Base-by-base conservation (phyloP, 2,888 invertebrate genomes). In the Metallyticus violacea region DNA sequence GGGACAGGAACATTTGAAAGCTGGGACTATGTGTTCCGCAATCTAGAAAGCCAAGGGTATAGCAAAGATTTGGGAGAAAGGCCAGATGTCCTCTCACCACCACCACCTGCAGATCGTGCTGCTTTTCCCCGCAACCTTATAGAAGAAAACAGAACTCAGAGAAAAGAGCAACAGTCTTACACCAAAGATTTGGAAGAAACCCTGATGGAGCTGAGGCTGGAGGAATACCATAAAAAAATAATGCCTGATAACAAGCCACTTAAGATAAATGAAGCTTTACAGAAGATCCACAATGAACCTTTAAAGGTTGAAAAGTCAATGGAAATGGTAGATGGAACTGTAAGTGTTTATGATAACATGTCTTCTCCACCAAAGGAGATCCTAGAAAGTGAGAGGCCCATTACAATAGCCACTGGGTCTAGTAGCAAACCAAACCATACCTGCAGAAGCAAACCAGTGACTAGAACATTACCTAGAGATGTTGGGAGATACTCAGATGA, bases 21-120 rank as follows among this genome's bases (percentile, higher is more conserved):
- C 85, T 97, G 97, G 97, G 96, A 96, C 90, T 96, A 96, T 90
- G 96, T 97, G 0, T 97, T 95, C 90, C 94, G 95, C 89, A 95
- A 96, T 90, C 92, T 97, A 76, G 96, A 96, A 87, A 95, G 94
- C 89, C 95, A 96, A 89, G 95, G 96, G 0, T 96, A 96, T 89
- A 92, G 92, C 7, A 93, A 93, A 30, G 96, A 96, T 89, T 90
- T 95, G 7, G 94, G 94, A 0, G 95, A 95, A 89, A 91, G 95
- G 81, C 95, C 95, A 86, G 94, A 96, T 89, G 93, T 95, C 9
- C 77, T 88, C 62, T 88, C 88, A 15, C 87, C 85, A 22, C 29
- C 79, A 28, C 84, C 80, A 9, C 29, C 77, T 22, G 30, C 76
- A 76, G 77, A 27, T 9, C 78, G 78, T 28, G 81, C 82, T 0